Evolutionary conservation across 2,113 vertebrate species (phyloP).

Genomic region (Sula dactylatra): DNA sequence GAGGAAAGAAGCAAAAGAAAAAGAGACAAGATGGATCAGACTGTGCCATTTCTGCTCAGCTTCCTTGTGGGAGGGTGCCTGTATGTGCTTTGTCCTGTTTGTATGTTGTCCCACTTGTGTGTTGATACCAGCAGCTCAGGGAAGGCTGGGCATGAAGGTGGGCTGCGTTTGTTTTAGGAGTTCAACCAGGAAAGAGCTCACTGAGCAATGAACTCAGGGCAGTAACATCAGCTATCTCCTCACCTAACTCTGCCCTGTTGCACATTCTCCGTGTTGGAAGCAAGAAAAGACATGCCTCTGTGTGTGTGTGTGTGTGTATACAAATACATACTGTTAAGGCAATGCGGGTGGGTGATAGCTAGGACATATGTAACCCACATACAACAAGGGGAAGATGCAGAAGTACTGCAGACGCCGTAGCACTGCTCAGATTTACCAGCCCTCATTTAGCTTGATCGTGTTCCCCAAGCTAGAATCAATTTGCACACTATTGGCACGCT

Average conservation of each 20-base stretch:
- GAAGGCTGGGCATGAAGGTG: neutral
- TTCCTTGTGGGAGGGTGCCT: neutral
- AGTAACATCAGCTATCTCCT: neutral
- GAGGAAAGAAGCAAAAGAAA: neutral
- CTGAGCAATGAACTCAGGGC: neutral
- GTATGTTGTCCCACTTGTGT: neutral
- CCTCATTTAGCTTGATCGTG: neutral
- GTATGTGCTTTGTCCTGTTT: neutral
- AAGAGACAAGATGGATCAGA: neutral
- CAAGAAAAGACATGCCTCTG: neutral
- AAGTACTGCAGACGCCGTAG: neutral
- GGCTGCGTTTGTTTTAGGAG: neutral
- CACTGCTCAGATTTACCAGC: neutral
- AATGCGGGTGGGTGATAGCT: neutral
- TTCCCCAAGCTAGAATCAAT: neutral
- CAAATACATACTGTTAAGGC: neutral
- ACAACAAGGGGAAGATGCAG: neutral
- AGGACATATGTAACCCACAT: neutral
- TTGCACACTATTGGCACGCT: neutral
- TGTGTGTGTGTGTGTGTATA: fast-evolving
- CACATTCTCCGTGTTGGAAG: neutral
- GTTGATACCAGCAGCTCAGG: fast-evolving
- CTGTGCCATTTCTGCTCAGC: neutral
- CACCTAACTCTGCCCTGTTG: neutral
- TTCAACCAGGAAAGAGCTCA: neutral